These are phyloP conservation scores for Pterocles burchelli DNA, from an alignment of 2,113 vertebrate species.

Conservation along the genomic window DNA sequence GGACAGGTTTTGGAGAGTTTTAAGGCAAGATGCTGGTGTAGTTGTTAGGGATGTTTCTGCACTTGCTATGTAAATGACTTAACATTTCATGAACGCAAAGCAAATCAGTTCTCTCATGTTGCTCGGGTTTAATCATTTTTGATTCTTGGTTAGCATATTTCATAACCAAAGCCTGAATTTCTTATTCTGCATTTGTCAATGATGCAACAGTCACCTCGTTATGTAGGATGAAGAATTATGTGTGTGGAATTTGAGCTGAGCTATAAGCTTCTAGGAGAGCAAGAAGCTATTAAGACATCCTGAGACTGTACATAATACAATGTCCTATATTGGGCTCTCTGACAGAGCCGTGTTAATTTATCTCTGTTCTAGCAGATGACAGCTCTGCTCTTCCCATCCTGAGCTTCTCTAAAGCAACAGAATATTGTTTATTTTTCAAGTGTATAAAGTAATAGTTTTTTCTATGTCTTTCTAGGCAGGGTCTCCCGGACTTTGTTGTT, in stretches of 20 bases:
- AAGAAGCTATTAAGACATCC: background rate
- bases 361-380: slow-evolving; percentile 26
- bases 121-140: slow-evolving; percentile 38
- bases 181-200: slow-evolving; percentile 15
- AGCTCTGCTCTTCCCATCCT: background rate
- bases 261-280: slow-evolving; percentile 23
- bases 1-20: background rate
- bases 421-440: slow-evolving; percentile 16
- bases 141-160: slow-evolving; percentile 36
- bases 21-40: background rate
- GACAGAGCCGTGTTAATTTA: background rate
- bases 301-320: background rate
- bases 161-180: background rate
- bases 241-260: slow-evolving; percentile 42
- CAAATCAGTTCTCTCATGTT: background rate
- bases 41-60: background rate
- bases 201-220: slow-evolving; percentile 22
- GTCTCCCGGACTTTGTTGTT: background rate
- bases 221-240: slow-evolving; percentile 21
- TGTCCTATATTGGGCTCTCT: background rate
- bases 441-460: background rate
- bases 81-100: slow-evolving; percentile 11
- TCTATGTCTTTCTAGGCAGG: background rate
- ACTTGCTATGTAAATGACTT: slow-evolving; percentile 26
- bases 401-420: background rate